Percentiles rank a stretch among this genome's conserved stretches.
Evolutionary conservation across 2,797 vertebrate genomes (phyloP).

Genomic region (Pygocentrus nattereri): DNA sequence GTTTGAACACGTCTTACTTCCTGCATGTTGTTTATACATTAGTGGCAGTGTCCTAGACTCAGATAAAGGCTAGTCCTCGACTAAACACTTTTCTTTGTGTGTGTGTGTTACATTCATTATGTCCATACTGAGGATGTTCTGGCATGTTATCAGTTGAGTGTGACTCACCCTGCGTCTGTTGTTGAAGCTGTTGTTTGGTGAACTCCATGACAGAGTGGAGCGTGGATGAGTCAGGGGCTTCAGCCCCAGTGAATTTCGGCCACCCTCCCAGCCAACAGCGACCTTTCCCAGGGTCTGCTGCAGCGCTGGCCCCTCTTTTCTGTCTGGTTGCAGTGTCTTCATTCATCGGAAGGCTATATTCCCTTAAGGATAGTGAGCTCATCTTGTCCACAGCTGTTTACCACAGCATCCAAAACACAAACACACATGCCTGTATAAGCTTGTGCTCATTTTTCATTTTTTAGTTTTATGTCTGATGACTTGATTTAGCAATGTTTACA

Average conservation of each 20-base stretch:
- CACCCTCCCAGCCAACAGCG: constrained; percentile 33
- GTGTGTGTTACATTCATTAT: constrained; percentile 2
- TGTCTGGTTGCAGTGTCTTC: constrained; percentile 39
- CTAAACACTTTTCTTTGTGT: constrained; percentile 37
- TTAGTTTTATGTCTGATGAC: constrained; percentile 13
- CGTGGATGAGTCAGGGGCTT: constrained; percentile 40
- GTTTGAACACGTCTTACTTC: constrained; percentile 29
- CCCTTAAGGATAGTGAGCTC: constrained; percentile 46
- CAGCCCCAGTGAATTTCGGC: constrained; percentile 18
- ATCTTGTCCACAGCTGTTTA: constrained; percentile 60
- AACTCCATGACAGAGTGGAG: constrained; percentile 24
- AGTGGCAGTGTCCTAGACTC: constrained; percentile 20
- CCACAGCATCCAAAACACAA: constrained; percentile 38
- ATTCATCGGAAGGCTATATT: constrained; percentile 45
- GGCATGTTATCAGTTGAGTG: constrained; percentile 27
- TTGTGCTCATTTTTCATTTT: not conserved
- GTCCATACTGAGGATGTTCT: constrained; percentile 31
- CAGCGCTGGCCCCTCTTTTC: constrained; percentile 17
- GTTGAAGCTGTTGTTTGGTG: constrained; percentile 40
- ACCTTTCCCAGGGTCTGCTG: constrained; percentile 57
- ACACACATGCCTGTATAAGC: constrained; percentile 5
- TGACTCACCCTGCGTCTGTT: constrained; percentile 41
- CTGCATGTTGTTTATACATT: constrained; percentile 25
- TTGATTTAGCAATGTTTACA: constrained; percentile 18
- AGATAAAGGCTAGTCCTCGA: constrained; percentile 31